These are phyloP conservation scores for Menidia beryllina DNA, from an alignment of 2,113 vertebrate genomes.

Conservation along the genomic window DNA sequence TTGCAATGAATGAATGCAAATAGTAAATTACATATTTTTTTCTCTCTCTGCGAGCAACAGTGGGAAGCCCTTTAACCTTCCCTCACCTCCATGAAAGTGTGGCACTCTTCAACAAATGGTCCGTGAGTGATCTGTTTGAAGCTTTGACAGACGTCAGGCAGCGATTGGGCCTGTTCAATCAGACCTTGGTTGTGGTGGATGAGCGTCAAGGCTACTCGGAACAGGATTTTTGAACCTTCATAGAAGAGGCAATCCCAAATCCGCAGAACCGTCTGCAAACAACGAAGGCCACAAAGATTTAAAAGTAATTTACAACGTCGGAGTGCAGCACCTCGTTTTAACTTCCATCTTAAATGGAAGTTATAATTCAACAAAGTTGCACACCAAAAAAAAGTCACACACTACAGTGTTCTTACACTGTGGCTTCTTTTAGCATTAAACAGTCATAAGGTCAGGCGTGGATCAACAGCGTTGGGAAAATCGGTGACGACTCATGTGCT, in stretches of 20 bases:
- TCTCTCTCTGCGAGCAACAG: not conserved
- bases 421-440: too few relatives aligned
- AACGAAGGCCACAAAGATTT: not conserved
- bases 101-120: slow-evolving; percentile 89
- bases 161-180: slow-evolving; percentile 86
- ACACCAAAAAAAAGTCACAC: not conserved
- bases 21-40: not conserved
- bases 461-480: not conserved
- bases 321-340: not conserved
- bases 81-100: slow-evolving; percentile 92
- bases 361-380: not conserved
- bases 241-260: slow-evolving; percentile 98
- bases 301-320: not conserved
- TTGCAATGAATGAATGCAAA: slow-evolving; percentile 23
- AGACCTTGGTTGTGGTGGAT: slow-evolving; percentile 90
- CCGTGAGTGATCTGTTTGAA: slow-evolving; percentile 92
- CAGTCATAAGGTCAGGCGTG: too few relatives aligned
- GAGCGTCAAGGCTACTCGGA: slow-evolving; percentile 93
- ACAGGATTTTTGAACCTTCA: slow-evolving; percentile 96
- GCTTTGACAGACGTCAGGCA: slow-evolving; percentile 90
- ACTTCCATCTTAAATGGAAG: not conserved
- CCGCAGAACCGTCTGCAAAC: slow-evolving; percentile 90
- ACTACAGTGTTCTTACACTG: too few relatives aligned
- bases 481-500: not conserved
- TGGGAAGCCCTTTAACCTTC: not conserved